These are phyloP conservation scores for Cyanoderma ruficeps DNA, from an alignment of 2,113 vertebrate species.

Conservation along the genomic window DNA sequence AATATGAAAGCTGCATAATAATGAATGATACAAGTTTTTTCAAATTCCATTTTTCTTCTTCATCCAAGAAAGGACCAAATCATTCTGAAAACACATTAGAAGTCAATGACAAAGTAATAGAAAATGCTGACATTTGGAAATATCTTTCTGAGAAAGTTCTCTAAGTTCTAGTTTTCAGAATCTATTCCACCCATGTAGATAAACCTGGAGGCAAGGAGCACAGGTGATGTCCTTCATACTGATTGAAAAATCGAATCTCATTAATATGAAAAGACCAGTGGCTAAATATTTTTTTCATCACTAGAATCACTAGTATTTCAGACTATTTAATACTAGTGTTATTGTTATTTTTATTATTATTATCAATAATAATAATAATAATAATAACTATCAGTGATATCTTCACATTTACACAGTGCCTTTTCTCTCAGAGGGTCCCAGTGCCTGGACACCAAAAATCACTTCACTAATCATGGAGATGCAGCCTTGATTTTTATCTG, in stretches of 20 bases:
- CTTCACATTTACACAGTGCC: background rate
- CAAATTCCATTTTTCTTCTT: slow-evolving; percentile 75
- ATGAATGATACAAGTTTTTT: slow-evolving; percentile 62
- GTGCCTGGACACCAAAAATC: background rate
- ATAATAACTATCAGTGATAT: background rate
- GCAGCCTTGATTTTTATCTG: slow-evolving; percentile 29
- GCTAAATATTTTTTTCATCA: slow-evolving; percentile 17
- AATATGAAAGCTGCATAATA: slow-evolving; percentile 74
- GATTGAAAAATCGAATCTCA: slow-evolving; percentile 42
- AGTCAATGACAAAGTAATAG: slow-evolving; percentile 78
- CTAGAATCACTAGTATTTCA: background rate
- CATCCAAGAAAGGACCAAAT: slow-evolving; percentile 68
- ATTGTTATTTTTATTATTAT: background rate
- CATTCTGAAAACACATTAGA: slow-evolving; percentile 71
- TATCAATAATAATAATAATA: background rate
- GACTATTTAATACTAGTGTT: background rate
- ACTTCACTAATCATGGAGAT: background rate
- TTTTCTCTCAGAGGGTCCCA: background rate
- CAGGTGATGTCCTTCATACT: slow-evolving; percentile 34
- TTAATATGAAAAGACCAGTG: slow-evolving; percentile 32
- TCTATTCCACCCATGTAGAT: slow-evolving; percentile 29
- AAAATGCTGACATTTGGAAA: slow-evolving; percentile 73
- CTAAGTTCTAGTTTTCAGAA: slow-evolving; percentile 55
- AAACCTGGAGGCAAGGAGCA: slow-evolving; percentile 32
- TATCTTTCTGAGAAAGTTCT: slow-evolving; percentile 64